Evolutionary conservation across 2,888 invertebrate genomes (phyloP).

Genomic region (Synergus umbraculus): DNA sequence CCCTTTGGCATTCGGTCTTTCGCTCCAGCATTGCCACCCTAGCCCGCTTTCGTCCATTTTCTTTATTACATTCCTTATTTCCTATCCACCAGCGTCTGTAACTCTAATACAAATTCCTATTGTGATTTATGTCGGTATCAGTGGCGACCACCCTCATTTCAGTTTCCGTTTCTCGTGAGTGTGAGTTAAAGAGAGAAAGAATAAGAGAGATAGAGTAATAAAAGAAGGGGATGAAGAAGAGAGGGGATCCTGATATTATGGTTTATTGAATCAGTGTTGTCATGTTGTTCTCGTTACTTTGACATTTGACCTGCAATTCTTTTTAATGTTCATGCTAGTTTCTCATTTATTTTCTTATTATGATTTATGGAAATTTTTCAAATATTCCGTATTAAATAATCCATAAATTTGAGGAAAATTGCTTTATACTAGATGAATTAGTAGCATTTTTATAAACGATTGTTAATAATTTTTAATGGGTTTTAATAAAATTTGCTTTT

Average conservation of each 20-base stretch:
- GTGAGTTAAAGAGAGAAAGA: constrained; percentile 24
- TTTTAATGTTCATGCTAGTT: not conserved
- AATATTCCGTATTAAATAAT: too few relatives aligned
- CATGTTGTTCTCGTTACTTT: not conserved
- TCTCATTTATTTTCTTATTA: not conserved
- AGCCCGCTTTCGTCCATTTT: constrained; percentile 71
- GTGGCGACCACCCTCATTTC: constrained; percentile 68
- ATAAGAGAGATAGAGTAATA: constrained; percentile 7
- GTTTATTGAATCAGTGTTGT: constrained; percentile 72
- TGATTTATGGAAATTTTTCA: not conserved
- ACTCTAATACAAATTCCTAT: constrained; percentile 78
- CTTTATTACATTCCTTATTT: constrained; percentile 78
- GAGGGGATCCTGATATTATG: constrained; percentile 68
- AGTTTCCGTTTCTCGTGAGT: constrained; percentile 40
- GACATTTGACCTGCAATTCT: not conserved
- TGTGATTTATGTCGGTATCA: constrained; percentile 78
- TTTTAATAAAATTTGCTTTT: not conserved
- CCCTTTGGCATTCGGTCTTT: constrained; percentile 58
- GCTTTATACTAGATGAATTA: not conserved
- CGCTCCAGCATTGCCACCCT: constrained; percentile 55
- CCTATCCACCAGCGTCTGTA: constrained; percentile 76
- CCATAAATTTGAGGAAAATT: too few relatives aligned
- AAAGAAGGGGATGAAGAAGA: constrained; percentile 17
- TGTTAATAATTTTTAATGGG: not conserved
- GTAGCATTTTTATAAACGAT: not conserved